A percentile compares a stretch with the other conserved stretches of the same genome.
These are phyloP conservation scores for Meloidogyne hapla DNA, from an alignment of 1,140 invertebrate genomes.

Conservation along the genomic window DNA sequence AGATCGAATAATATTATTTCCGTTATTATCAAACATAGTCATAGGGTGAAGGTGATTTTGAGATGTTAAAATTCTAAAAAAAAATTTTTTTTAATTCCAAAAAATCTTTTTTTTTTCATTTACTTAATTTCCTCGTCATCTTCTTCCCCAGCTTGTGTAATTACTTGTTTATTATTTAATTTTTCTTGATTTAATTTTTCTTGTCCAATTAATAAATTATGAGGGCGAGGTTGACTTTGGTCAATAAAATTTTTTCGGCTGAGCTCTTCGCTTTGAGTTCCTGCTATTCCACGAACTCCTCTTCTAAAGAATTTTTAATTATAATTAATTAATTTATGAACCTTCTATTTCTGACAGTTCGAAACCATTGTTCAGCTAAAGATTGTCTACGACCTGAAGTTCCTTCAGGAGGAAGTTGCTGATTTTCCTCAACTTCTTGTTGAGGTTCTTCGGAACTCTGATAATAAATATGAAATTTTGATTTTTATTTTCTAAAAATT, in stretches of 20 bases:
- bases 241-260: background rate
- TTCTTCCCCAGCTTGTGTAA: background rate
- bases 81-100: background rate
- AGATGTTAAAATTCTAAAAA: background rate
- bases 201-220: background rate
- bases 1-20: background rate
- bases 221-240: background rate
- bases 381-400: slow-evolving; percentile 13
- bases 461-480: too few relatives aligned
- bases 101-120: background rate
- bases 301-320: background rate
- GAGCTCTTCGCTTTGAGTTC: slow-evolving; percentile 2
- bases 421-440: slow-evolving; percentile 2
- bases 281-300: background rate
- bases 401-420: slow-evolving; percentile 1
- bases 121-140: background rate
- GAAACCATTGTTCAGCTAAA: slow-evolving; percentile 28
- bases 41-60: background rate
- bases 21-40: background rate
- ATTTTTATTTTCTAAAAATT: background rate
- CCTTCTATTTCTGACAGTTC: slow-evolving; percentile 15
- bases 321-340: background rate
- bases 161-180: background rate
- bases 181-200: slow-evolving; percentile 2
- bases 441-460: background rate